A percentile compares a stretch with the other conserved stretches of the same genome.
Evolutionary conservation across 2,888 invertebrate genomes (phyloP).

Genomic region (Exephanes ischioxanthus): DNA sequence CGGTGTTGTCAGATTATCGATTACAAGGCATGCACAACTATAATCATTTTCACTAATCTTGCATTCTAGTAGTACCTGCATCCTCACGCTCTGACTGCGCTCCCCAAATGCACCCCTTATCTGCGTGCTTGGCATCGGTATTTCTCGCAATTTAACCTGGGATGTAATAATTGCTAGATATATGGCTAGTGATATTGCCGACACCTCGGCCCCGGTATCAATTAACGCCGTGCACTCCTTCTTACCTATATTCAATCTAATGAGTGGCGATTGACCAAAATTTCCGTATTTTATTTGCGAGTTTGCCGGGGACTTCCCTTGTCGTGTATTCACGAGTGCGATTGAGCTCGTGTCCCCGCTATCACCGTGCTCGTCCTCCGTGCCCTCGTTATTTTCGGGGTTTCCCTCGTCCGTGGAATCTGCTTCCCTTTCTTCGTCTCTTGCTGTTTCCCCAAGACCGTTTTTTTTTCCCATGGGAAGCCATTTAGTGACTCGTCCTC

Average conservation of each 20-base stretch:
- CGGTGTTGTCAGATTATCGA: background rate
- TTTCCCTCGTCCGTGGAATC: background rate
- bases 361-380: background rate
- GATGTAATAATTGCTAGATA: background rate
- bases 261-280: background rate
- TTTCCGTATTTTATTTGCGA: background rate
- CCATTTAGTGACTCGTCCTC: background rate
- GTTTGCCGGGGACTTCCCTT: background rate
- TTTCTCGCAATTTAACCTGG: background rate
- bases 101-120: background rate
- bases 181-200: background rate
- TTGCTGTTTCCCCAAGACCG: background rate
- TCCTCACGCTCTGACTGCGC: background rate
- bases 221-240: background rate
- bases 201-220: conserved; percentile 32
- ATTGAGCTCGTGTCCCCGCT: background rate
- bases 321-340: background rate
- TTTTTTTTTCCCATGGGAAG: background rate
- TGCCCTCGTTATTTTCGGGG: background rate
- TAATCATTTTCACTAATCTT: background rate
- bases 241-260: background rate
- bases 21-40: background rate
- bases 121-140: background rate
- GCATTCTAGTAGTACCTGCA: background rate
- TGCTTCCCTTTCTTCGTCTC: background rate